phyloP scores from a whole-genome alignment of 92 coral and sea anemone species.

The Muricea muricata region DNA sequence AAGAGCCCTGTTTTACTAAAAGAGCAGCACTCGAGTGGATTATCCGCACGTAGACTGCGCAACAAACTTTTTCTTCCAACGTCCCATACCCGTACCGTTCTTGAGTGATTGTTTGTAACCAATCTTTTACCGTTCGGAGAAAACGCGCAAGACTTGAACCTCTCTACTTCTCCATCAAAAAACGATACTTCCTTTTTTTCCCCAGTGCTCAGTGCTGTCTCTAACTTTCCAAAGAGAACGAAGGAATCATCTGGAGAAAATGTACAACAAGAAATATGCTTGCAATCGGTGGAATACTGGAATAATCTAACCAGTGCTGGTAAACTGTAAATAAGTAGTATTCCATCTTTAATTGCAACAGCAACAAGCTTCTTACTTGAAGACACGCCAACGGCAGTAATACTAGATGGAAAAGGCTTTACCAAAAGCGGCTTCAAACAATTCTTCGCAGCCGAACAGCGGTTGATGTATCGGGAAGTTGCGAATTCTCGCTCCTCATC shows the following conservation, averaged over 20 bases:
- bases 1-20: background rate
- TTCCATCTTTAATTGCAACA: background rate
- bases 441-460: too few relatives aligned
- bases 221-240: background rate
- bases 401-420: too few relatives aligned
- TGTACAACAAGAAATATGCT: background rate
- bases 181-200: background rate
- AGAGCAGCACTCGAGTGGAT: background rate
- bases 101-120: background rate
- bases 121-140: background rate
- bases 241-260: background rate
- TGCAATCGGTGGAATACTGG: background rate
- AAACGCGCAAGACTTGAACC: conserved; percentile 1
- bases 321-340: background rate
- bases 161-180: background rate
- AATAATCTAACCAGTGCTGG: background rate
- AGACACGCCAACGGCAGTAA: background rate
- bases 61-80: background rate
- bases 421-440: too few relatives aligned
- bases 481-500: background rate
- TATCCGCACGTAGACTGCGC: background rate
- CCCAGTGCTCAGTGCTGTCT: background rate
- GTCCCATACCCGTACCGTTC: background rate
- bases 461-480: background rate
- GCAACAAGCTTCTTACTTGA: background rate